phyloP scores from a whole-genome alignment of 2,888 invertebrate genomes.

The Argyresthia goedartella region DNA sequence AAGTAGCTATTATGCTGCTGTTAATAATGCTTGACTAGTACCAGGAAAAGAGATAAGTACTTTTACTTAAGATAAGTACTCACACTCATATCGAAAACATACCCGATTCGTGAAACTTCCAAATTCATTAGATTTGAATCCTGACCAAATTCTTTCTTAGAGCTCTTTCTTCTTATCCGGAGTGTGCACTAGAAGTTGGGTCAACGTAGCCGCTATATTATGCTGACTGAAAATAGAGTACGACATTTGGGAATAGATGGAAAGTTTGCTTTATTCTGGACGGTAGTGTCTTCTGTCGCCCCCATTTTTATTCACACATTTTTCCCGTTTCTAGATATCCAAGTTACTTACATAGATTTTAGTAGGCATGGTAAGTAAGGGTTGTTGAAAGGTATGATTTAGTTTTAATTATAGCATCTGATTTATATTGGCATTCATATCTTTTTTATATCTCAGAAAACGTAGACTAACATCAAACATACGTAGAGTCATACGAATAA shows the following conservation, averaged over 20 bases:
- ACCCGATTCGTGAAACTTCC: slow-evolving; percentile 68
- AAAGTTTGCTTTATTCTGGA: slow-evolving; percentile 52
- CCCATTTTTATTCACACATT: slow-evolving; percentile 41
- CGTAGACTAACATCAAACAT: no score
- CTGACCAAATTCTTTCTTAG: slow-evolving; percentile 51
- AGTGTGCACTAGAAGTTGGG: slow-evolving; percentile 65
- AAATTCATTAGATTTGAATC: slow-evolving; percentile 54
- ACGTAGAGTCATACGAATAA: no score
- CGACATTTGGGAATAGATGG: slow-evolving; percentile 55
- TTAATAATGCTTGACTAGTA: no score
- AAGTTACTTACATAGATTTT: no score
- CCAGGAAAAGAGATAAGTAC: no score
- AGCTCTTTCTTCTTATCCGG: slow-evolving; percentile 59
- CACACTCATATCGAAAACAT: slow-evolving; percentile 11
- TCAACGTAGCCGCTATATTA: slow-evolving; percentile 64
- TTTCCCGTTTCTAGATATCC: neutral
- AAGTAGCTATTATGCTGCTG: no score
- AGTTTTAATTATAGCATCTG: no score
- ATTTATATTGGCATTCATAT: no score
- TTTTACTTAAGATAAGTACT: no score
- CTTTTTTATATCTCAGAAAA: no score
- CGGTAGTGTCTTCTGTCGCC: slow-evolving; percentile 59
- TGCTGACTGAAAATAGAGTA: slow-evolving; percentile 42
- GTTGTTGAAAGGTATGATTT: no score
- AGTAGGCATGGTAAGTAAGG: no score